phyloP scores from a whole-genome alignment of 2,113 vertebrate genomes.

The Pelmatolapia mariae region DNA sequence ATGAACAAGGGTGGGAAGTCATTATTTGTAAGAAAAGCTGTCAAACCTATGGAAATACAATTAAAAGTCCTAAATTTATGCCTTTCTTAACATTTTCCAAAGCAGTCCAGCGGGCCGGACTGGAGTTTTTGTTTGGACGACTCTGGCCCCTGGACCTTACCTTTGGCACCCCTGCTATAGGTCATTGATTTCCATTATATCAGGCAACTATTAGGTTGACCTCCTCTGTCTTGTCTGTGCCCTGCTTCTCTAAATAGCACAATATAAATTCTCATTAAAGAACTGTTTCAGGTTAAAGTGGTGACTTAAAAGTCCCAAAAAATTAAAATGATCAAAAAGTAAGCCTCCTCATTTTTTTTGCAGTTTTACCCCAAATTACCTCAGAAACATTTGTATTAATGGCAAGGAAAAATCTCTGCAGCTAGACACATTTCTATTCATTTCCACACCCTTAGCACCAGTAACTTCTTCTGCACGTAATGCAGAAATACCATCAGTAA shows the following conservation, averaged over 20 bases:
- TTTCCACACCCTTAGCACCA: background rate
- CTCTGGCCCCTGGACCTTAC: background rate
- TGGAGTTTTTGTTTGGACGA: background rate
- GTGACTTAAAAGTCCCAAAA: background rate
- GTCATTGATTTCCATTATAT: background rate
- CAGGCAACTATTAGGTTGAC: background rate
- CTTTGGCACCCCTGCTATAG: background rate
- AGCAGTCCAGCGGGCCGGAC: rapidly evolving
- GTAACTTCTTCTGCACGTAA: background rate
- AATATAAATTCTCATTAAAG: background rate
- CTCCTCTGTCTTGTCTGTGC: background rate
- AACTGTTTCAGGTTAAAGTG: background rate
- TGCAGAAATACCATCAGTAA: background rate
- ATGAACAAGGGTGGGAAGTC: background rate
- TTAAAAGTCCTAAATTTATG: background rate
- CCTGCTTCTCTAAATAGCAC: background rate
- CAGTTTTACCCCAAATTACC: background rate
- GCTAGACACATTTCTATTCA: background rate
- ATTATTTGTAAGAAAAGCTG: background rate
- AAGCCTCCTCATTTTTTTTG: background rate
- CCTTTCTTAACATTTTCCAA: background rate
- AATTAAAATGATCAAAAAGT: background rate
- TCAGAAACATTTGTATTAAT: background rate
- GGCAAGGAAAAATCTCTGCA: background rate
- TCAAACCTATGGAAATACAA: background rate